Evolutionary conservation across 2,888 invertebrate species (phyloP), one percentile per base, ranked within the genome.

Genomic region (Ophion ellenae): DNA sequence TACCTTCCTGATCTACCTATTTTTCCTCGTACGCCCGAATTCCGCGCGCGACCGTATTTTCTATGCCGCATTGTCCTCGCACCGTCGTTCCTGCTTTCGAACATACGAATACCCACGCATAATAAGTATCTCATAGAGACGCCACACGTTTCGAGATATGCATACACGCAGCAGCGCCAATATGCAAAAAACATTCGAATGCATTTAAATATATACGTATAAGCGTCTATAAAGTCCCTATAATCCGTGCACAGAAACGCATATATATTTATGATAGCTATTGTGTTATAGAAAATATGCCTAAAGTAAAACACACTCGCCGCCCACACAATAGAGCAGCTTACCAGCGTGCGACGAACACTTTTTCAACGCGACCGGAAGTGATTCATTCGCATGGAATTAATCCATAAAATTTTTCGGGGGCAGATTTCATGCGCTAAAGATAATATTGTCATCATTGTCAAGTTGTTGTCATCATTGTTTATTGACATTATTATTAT

Each of bases 301-400:
- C 57, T n/a, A 40, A 74, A 74, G 36, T 73, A 74, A 59, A 74
- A 61, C 73, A 59, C 40, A 10, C 20, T 73, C 53, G 17, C 17
- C 47, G 17, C 28, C 47, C 17, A 10, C 36, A 61, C 59, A 73
- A 73, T 40, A 40, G 59, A 59, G 36, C 61, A 45, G 61, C 59
- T 73, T 73, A 64, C 32, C 40, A 17, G 70, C 28, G 53, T 61
- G 61, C 40, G 73, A 14, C 24, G 24, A 74, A 61, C 32, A 20
- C 10, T 24, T 74, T 40, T 70, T 17, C 17, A 53, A 53, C 53
- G 36, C 11, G 14, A 36, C 61, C 73, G 73, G 73, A 61, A 74
- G 24, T 74, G 61, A 61, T 74, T 61, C 32, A 74, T 74, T 74
- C 14, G 59, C 20, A 61, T 61, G 73, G 20, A 61, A 61, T 74